Base-by-base conservation (phyloP, 2,797 vertebrate species). In the Neoniphon sammara region DNA sequence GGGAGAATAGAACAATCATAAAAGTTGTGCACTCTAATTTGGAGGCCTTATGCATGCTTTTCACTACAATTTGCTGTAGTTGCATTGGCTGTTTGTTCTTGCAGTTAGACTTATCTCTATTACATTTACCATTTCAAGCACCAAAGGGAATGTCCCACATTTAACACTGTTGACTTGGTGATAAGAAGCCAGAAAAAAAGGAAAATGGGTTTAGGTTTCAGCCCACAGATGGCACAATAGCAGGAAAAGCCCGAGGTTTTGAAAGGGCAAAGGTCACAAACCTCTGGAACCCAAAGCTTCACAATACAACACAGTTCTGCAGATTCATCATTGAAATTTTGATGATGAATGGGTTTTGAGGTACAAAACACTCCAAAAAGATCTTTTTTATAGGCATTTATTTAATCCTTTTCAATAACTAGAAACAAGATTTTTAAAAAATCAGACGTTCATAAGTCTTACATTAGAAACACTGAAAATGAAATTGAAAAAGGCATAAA, bases 191-290 rank as follows among this genome's bases (percentile, higher is more conserved):
- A 23, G 27, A 62, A 55, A 0, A 68, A 71, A 42, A 34, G 31
- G 61, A 46, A 80, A 73, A 12, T 18, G 17, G 11, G 10, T 20
- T 53, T 23, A 25, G 20, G 20, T 54, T 57, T 68, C 50, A 9
- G 44, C 63, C 31, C 46, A 56, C 68, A 25, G 52, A 68, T 62
- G 70, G 46, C 54, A 93, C 91, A 93, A 94, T 89, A 59, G 67
- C 86, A 91, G 91, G 92, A 93, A 92, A 75, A 64, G 47, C 75
- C 6, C 62, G 1, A 0, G 54, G 72, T 47, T 77, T 69, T 21
- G 1, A 18, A 39, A 65, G 79, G 70, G 46, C 71, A 85, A 70
- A 85, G 87, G 84, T 89, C 83, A 79, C 20, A 0, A 18, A 42
- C 17, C 20, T 65, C 75, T 46, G 75, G 77, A 84, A 81, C 53